phyloP scores from a whole-genome alignment of 2,888 invertebrate genomes.

The Noctua pronuba region DNA sequence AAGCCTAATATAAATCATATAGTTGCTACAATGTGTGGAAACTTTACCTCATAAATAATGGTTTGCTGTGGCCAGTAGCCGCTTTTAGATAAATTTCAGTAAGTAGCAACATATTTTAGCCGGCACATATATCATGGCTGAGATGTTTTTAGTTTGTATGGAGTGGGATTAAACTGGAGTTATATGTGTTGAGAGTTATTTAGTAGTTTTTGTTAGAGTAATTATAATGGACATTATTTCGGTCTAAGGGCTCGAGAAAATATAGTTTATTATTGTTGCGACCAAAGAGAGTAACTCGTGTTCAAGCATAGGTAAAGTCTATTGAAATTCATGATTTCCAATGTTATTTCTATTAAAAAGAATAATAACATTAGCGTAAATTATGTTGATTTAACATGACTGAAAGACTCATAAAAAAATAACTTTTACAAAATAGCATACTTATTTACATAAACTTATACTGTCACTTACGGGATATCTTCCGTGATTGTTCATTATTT shows the following conservation, averaged over 20 bases:
- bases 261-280: background rate
- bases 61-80: conserved; percentile 74
- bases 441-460: no score
- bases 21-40: conserved; percentile 75
- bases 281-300: background rate
- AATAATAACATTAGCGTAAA: background rate
- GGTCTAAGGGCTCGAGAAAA: background rate
- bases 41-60: conserved; percentile 80
- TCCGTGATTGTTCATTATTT: no score
- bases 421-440: no score
- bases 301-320: background rate
- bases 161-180: conserved; percentile 46
- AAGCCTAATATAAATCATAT: conserved; percentile 79
- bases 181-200: conserved; percentile 33
- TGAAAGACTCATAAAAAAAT: background rate
- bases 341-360: background rate
- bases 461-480: no score
- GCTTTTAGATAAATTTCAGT: conserved; percentile 74
- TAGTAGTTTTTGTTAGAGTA: conserved; percentile 22
- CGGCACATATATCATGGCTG: conserved; percentile 57
- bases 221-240: conserved; percentile 16
- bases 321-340: background rate
- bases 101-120: conserved; percentile 69
- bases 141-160: conserved; percentile 63
- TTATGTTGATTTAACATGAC: background rate